phyloP scores from a whole-genome alignment of 2,888 invertebrate species.

The Nomada ferruginata region DNA sequence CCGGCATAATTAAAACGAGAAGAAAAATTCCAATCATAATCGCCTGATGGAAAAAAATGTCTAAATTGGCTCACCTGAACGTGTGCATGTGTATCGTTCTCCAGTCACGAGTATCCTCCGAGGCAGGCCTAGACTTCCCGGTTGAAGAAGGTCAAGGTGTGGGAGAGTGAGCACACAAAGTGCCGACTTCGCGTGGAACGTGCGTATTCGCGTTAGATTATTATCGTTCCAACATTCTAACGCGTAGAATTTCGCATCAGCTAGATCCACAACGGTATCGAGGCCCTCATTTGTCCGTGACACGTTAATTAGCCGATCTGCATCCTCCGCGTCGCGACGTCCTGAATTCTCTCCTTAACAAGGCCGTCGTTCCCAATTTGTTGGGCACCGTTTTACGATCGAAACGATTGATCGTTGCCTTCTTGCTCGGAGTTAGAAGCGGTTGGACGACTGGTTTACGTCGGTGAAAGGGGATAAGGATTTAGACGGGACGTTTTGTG shows the following conservation, averaged over 20 bases:
- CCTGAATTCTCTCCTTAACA: slow-evolving; percentile 14
- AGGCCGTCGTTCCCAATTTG: slow-evolving; percentile 28
- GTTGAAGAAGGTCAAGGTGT: slow-evolving; percentile 77
- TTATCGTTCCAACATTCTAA: slow-evolving; percentile 47
- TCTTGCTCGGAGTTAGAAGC: background rate
- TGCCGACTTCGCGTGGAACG: slow-evolving; percentile 11
- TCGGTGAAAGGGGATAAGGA: no score
- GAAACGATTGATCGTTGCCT: background rate
- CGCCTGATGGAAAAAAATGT: background rate
- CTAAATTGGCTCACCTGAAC: slow-evolving; percentile 14
- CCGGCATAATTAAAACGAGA: background rate
- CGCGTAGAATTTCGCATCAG: slow-evolving; percentile 47
- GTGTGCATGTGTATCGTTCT: background rate
- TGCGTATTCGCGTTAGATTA: slow-evolving; percentile 49
- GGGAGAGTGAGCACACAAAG: slow-evolving; percentile 71
- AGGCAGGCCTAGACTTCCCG: slow-evolving; percentile 64
- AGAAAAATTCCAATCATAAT: background rate
- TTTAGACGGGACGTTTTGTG: background rate
- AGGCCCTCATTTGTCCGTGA: slow-evolving; percentile 50
- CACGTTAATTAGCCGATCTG: slow-evolving; percentile 58
- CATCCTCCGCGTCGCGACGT: slow-evolving; percentile 20
- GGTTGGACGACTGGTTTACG: background rate
- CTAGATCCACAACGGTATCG: slow-evolving; percentile 63
- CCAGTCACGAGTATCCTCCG: slow-evolving; percentile 20
- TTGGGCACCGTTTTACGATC: slow-evolving; percentile 11